Percentiles rank a stretch among this genome's conserved stretches.
Conservation (phyloP, 2,113 vertebrate genomes). For the Cynocephalus volans region DNA sequence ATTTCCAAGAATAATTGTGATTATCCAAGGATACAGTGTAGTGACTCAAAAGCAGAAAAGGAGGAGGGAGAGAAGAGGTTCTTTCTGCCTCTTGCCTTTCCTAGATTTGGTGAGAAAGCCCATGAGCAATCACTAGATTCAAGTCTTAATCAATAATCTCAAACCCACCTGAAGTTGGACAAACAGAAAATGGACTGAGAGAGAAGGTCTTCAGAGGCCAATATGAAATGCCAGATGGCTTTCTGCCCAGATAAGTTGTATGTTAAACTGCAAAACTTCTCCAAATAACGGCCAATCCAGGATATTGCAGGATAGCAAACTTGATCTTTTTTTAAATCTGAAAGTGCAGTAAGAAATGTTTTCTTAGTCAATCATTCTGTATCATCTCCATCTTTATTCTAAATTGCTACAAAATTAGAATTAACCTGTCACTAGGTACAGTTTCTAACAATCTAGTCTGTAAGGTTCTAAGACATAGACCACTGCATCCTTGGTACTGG, state of each 20-base stretch:
- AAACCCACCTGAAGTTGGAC: not conserved
- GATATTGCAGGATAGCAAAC: not conserved
- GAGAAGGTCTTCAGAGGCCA: not conserved
- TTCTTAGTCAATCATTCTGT: not conserved
- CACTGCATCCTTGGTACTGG: accelerated
- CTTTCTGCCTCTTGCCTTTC: not conserved
- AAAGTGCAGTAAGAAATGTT: not conserved
- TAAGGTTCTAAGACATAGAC: not conserved
- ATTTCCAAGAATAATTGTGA: not conserved
- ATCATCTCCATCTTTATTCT: not conserved
- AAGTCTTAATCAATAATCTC: not conserved
- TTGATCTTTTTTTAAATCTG: not conserved
- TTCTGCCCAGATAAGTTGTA: accelerated
- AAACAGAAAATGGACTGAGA: not conserved
- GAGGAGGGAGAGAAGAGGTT: too few relatives aligned
- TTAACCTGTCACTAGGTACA: not conserved
- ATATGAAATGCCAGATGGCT: accelerated
- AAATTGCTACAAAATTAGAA: not conserved
- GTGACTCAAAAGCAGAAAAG: not conserved
- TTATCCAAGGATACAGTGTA: not conserved
- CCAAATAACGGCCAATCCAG: too few relatives aligned
- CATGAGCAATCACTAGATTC: not conserved
- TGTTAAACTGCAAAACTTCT: not conserved
- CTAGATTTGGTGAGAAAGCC: not conserved
- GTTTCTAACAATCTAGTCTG: not conserved